Evolutionary conservation across 2,797 vertebrate genomes (phyloP).

Genomic region (Sebastes ruberrimus): DNA sequence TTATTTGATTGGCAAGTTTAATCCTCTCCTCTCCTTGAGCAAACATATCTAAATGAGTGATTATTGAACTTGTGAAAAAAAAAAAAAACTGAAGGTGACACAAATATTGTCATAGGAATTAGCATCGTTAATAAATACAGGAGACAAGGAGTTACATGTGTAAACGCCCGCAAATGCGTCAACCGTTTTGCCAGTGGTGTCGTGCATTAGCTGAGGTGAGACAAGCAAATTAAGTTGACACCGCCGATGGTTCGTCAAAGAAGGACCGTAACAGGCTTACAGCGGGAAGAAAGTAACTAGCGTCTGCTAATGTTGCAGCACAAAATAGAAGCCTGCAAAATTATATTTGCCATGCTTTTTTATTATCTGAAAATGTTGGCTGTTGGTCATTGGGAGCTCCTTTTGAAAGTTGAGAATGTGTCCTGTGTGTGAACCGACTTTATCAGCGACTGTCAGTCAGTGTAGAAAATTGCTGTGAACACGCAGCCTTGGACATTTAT

Average conservation of each 20-base stretch:
- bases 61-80: not conserved
- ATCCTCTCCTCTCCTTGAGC: slow-evolving; percentile 34
- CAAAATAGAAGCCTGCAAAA: slow-evolving; percentile 41
- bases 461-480: not conserved
- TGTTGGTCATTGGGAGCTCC: slow-evolving; percentile 18
- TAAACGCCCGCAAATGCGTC: slow-evolving; percentile 7
- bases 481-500: slow-evolving; percentile 4
- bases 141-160: slow-evolving; percentile 22
- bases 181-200: slow-evolving; percentile 1
- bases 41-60: slow-evolving; percentile 17
- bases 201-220: slow-evolving; percentile 24
- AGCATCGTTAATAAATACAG: slow-evolving; percentile 22
- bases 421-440: slow-evolving; percentile 9
- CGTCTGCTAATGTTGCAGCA: slow-evolving; percentile 19
- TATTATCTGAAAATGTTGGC: not conserved
- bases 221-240: slow-evolving; percentile 47
- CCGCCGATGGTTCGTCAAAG: slow-evolving; percentile 24
- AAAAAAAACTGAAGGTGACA: not conserved
- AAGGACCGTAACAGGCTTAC: slow-evolving; percentile 42
- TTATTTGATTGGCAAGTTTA: slow-evolving; percentile 30
- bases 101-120: slow-evolving; percentile 16
- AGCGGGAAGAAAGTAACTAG: slow-evolving; percentile 33
- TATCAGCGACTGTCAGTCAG: not conserved
- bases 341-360: slow-evolving; percentile 23
- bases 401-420: slow-evolving; percentile 3